These are phyloP conservation scores for Protonemura montana DNA, from an alignment of 2,888 invertebrate species.

Conservation along the genomic window DNA sequence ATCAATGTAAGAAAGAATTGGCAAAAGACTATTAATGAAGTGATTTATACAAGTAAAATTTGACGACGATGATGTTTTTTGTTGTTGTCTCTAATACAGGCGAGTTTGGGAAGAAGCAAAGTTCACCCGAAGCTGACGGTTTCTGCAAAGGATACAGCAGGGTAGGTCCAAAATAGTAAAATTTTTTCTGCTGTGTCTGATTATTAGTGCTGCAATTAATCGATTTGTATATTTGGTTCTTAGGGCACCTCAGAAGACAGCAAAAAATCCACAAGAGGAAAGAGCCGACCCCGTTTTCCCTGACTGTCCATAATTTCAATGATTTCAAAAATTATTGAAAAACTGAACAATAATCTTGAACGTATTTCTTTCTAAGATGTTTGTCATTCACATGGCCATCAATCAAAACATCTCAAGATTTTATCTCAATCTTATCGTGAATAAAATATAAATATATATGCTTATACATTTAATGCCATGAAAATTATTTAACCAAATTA, in stretches of 20 bases:
- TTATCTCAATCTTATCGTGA: neutral
- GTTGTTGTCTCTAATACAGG: no score
- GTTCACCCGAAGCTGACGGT: neutral
- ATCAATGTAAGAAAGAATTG: conserved; percentile 54
- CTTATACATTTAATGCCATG: neutral
- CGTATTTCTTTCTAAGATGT: no score
- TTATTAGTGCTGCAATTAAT: neutral
- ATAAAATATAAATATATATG: neutral
- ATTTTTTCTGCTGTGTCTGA: no score
- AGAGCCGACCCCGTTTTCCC: neutral
- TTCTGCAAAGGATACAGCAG: neutral
- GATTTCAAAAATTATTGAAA: neutral
- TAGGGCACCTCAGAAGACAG: neutral
- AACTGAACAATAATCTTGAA: neutral
- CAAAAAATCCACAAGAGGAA: neutral
- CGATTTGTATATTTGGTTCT: neutral
- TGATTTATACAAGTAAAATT: no score
- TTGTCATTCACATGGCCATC: neutral
- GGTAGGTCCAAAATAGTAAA: neutral
- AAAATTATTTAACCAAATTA: neutral
- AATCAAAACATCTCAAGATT: neutral
- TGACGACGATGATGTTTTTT: no score
- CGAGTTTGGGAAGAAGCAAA: neutral
- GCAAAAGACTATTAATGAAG: no score
- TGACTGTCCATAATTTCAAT: neutral